Base-by-base conservation (phyloP, 92 coral and sea anemone genomes). In the Micromussa lordhowensis region DNA sequence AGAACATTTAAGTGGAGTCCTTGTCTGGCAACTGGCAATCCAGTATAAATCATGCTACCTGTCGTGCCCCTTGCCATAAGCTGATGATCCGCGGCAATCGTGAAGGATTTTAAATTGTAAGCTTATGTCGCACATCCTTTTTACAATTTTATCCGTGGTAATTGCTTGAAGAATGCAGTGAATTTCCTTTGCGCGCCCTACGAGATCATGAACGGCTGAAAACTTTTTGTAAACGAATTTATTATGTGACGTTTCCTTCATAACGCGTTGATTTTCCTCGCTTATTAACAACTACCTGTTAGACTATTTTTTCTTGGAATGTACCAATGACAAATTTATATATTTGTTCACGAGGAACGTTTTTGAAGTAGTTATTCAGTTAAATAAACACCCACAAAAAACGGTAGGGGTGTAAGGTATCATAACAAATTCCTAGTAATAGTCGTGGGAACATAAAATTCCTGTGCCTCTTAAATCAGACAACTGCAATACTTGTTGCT, bases 121-220 rank as follows among this genome's bases (percentile, higher is more conserved):
- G 78, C 64, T 35, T 16, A 31, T 51, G 77, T 82, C 77, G 86
- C 78, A 49, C 61, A 68, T 49, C 63, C 71, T 36, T 61, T 53
- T 38, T 8, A 44, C 51, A 44, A 28, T 58, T 70, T 30, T 51
- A 68, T 82, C 77, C 86, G 4, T 29, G 24, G 68, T 13, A 63
- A 61, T 59, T 81, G 74, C 14, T 61, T 24, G 29, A 82, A 82
- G 86, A 82, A 82, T 82, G 28, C 61, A 17, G 77, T 70, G 40
- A 44, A 69, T 69, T 81, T 82, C 86, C 86, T 70, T 40, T 49
- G n/a, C 49, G 86, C 86, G 29, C 78, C 29, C 16, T 24, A 49
- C 48, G 86, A 18, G 3, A 69, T 49, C n/a, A 72, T 10, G 21
- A 30, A 16, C 29, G 84, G 68, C 64, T 24, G 35, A 80, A 49